Conservation (phyloP, 2,888 invertebrate species). For the Leptinotarsa peninsularis region DNA sequence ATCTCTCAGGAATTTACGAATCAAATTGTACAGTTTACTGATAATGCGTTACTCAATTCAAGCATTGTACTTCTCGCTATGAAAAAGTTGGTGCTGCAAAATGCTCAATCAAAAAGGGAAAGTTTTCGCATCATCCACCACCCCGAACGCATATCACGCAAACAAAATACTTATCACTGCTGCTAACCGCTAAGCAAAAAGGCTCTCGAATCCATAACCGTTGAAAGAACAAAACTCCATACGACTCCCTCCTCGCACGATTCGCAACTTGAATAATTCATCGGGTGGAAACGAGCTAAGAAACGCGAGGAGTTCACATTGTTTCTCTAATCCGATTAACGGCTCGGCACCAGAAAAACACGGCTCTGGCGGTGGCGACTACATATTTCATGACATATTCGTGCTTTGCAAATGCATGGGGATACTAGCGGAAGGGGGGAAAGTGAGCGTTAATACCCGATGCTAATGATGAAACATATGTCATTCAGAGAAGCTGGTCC, state of each 20-base stretch:
- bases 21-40: no score
- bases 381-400: constrained; percentile 51
- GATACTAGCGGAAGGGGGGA: constrained; percentile 9
- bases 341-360: constrained; percentile 43
- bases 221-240: constrained; percentile 10
- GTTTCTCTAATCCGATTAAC: constrained; percentile 51
- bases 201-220: constrained; percentile 8
- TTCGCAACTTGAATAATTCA: constrained; percentile 14
- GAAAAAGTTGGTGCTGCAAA: no score
- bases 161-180: constrained; percentile 9
- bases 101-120: no score
- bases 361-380: constrained; percentile 43
- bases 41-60: no score
- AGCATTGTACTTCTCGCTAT: no score
- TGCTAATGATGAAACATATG: no score
- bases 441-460: constrained; percentile 20
- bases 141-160: not conserved
- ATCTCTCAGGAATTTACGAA: no score
- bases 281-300: constrained; percentile 20
- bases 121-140: not conserved
- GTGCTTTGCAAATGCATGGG: constrained; percentile 46
- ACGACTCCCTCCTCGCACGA: constrained; percentile 8
- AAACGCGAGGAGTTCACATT: constrained; percentile 35
- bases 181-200: not conserved
- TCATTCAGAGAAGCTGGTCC: no score